Conservation (phyloP, 2,797 vertebrate species). For the Etheostoma nigrum region DNA sequence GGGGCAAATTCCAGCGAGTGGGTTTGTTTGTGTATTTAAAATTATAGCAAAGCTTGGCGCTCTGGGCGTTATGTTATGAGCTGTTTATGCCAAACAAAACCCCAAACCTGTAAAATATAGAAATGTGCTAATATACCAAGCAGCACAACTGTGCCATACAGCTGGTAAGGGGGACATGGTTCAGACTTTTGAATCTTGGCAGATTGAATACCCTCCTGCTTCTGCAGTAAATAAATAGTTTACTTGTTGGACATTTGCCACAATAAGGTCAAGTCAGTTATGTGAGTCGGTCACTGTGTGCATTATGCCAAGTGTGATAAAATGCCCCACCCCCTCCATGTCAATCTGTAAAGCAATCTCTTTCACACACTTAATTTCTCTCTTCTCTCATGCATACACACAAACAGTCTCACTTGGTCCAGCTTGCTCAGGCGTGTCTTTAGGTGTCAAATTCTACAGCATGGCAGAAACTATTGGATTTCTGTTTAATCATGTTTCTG, state of each 20-base stretch:
- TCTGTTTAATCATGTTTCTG: background rate
- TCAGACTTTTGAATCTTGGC: background rate
- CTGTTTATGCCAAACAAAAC: background rate
- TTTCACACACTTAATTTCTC: background rate
- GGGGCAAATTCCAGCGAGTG: background rate
- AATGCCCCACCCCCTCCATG: background rate
- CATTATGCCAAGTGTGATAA: conserved; percentile 8
- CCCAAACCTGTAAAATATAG: background rate
- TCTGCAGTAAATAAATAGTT: background rate
- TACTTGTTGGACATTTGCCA: background rate
- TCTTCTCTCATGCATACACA: conserved; percentile 9
- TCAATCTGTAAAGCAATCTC: conserved; percentile 5
- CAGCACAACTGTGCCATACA: background rate
- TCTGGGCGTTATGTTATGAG: background rate
- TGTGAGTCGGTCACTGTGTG: background rate
- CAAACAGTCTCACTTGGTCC: conserved; percentile 18
- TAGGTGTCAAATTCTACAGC: conserved; percentile 24
- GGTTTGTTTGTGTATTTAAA: background rate
- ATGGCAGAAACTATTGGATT: conserved; percentile 1
- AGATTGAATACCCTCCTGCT: too few species aligned
- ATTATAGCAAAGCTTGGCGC: background rate
- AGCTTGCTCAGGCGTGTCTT: conserved; percentile 39
- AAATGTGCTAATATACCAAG: background rate
- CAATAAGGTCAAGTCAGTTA: background rate
- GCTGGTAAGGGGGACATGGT: background rate